Base-by-base conservation (phyloP, 2,888 invertebrate species). In the Philaethria dido region DNA sequence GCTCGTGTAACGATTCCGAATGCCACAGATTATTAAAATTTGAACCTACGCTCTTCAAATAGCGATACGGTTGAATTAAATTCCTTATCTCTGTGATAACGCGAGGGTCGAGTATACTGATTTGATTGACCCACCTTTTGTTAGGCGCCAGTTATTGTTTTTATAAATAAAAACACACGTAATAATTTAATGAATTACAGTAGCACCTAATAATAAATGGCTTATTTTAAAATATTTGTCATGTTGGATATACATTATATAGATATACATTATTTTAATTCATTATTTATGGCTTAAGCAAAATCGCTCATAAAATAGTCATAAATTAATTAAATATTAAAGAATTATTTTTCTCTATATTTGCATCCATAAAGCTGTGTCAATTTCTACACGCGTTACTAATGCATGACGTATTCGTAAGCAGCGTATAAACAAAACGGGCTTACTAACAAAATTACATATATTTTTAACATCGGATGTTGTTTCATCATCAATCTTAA, bases 21-120 rank as follows among this genome's bases (percentile, higher is more conserved):
- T 45, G 48, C 44, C 59, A 59, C 48, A 48, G 33, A 61, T 36
- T 22, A 48, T 62, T 45, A 45, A 33, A 60, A 57, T 57, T 29
- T 57, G 57, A 57, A 57, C 25, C 57, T 25, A 16, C 16, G 22
- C 16, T 22, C 39, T 25, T 42, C 39, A 22, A 57, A 42, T 29
- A 50, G 16, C 2, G 50, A 50, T 25, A 22, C 22, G 25, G 3
- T 5, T 22, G 57, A 57, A 22, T 42, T 42, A 4, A n/a, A 42
- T 11, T 22, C 16, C 50, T 57, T 42, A 57, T 57, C 57, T 42
- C 0, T 3, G 22, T 42, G 57, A 57, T 57, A 57, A 25, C 57
- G 57, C 39, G 22, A 42, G 52, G 52, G 42, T 57, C 57, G 42
- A n/a, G 25, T 42, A 22, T 11, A 47, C 47, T 57, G 6, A 25